These are phyloP conservation scores for Odontocolon sp. DNA, from an alignment of 2,888 invertebrate genomes.

Conservation along the genomic window DNA sequence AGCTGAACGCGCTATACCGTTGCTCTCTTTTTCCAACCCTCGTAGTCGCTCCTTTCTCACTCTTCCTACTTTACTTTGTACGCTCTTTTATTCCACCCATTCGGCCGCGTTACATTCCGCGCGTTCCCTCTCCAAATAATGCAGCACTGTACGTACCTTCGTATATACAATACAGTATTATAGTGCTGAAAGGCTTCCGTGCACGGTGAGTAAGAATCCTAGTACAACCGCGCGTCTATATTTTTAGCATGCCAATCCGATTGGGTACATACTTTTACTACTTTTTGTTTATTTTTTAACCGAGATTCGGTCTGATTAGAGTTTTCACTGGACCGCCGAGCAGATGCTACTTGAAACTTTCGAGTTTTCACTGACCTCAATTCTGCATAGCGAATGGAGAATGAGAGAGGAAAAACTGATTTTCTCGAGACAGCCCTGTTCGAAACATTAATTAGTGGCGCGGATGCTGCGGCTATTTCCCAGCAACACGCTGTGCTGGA, in stretches of 20 bases:
- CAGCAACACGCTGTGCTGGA: slow-evolving; percentile 16
- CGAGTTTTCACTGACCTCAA: neutral
- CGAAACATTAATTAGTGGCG: slow-evolving; percentile 68
- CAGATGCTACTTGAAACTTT: slow-evolving; percentile 33
- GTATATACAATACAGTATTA: neutral
- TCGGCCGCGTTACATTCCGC: slow-evolving; percentile 29
- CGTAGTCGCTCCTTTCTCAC: slow-evolving; percentile 1
- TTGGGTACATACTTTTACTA: neutral
- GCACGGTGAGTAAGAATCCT: slow-evolving; percentile 9
- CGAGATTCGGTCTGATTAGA: slow-evolving; percentile 23
- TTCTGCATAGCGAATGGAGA: neutral
- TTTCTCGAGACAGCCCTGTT: slow-evolving; percentile 58
- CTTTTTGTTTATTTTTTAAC: too few species aligned
- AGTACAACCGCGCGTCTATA: neutral
- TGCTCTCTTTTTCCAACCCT: neutral
- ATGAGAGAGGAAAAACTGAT: slow-evolving; percentile 40
- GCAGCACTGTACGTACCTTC: neutral
- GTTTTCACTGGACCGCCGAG: slow-evolving; percentile 1
- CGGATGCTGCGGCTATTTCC: slow-evolving; percentile 61
- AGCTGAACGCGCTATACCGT: slow-evolving; percentile 24
- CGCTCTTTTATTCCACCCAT: slow-evolving; percentile 29
- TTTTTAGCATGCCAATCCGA: slow-evolving; percentile 32
- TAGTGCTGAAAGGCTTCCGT: slow-evolving; percentile 9
- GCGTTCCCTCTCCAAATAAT: slow-evolving; percentile 7
- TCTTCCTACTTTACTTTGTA: slow-evolving; percentile 31